Evolutionary conservation across 2,797 vertebrate species (phyloP).

Genomic region (Sphaeramia orbicularis): DNA sequence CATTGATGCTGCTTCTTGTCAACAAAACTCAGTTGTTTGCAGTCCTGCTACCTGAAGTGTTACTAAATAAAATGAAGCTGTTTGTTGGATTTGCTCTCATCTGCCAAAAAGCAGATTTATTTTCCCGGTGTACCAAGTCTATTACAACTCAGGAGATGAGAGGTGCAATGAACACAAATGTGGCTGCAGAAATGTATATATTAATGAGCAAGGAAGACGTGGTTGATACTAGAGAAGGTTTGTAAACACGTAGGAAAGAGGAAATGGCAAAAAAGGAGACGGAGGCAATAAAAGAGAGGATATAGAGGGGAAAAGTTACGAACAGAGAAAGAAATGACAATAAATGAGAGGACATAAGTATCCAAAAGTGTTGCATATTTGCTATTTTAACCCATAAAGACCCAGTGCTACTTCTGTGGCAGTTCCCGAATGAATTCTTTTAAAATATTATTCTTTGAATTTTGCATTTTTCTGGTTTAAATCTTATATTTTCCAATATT

Average conservation of each 20-base stretch:
- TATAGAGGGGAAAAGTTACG: conserved; percentile 20
- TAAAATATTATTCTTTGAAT: no score
- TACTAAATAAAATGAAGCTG: conserved; percentile 60
- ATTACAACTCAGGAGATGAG: conserved; percentile 23
- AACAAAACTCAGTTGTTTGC: conserved; percentile 48
- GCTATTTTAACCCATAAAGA: conserved; percentile 12
- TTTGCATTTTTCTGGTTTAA: no score
- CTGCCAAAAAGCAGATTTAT: conserved; percentile 41
- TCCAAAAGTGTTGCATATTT: no score
- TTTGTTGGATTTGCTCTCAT: conserved; percentile 54
- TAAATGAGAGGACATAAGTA: neutral
- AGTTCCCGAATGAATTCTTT: no score
- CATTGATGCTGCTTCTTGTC: conserved; percentile 25
- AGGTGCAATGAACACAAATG: conserved; percentile 34
- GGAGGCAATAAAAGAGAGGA: conserved; percentile 8
- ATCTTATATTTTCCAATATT: no score
- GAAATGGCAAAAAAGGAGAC: conserved; percentile 13
- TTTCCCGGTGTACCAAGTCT: conserved; percentile 44
- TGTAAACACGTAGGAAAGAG: conserved; percentile 18
- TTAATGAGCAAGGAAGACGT: conserved; percentile 29
- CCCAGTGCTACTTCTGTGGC: no score
- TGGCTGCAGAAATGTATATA: conserved; percentile 32
- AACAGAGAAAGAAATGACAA: conserved; percentile 4
- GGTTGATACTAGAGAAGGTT: conserved; percentile 16
- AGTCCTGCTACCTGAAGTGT: conserved; percentile 37